Evolutionary conservation across 2,888 invertebrate species (phyloP).

Genomic region (Orgyia antiqua): DNA sequence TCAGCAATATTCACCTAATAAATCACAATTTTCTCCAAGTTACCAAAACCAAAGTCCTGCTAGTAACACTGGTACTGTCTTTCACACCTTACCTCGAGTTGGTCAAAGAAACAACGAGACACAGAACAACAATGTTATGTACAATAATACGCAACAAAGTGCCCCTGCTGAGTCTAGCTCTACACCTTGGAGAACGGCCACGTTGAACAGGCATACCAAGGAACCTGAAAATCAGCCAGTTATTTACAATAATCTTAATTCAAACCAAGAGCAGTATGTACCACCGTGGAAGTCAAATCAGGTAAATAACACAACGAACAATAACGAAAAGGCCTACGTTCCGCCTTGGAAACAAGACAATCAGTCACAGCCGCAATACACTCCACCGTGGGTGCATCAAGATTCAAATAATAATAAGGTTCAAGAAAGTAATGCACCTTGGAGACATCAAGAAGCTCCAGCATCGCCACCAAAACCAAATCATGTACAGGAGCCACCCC

Average conservation of each 20-base stretch:
- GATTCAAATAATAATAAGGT: slow-evolving; percentile 51
- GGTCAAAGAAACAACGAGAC: slow-evolving; percentile 51
- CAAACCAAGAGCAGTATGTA: slow-evolving; percentile 44
- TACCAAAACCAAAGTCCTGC: slow-evolving; percentile 42
- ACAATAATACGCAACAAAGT: slow-evolving; percentile 45
- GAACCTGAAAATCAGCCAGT: slow-evolving; percentile 44
- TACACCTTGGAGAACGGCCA: slow-evolving; percentile 63
- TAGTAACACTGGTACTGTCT: slow-evolving; percentile 40
- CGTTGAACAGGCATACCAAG: slow-evolving; percentile 50
- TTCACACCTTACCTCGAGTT: slow-evolving; percentile 59
- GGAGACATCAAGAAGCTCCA: slow-evolving; percentile 46
- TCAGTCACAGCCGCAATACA: slow-evolving; percentile 44
- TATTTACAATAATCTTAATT: slow-evolving; percentile 41
- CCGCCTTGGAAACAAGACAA: slow-evolving; percentile 57
- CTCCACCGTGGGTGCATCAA: slow-evolving; percentile 49
- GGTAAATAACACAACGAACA: slow-evolving; percentile 34
- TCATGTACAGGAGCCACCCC: slow-evolving; percentile 45
- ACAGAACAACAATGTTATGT: slow-evolving; percentile 41
- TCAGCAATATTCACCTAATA: slow-evolving; percentile 40
- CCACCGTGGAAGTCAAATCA: slow-evolving; percentile 61
- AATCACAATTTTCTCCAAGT: slow-evolving; percentile 36
- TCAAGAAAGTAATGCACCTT: slow-evolving; percentile 43
- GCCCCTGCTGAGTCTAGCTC: slow-evolving; percentile 39
- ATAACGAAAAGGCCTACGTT: slow-evolving; percentile 40
- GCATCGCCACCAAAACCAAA: slow-evolving; percentile 35